Evolutionary conservation across 1,140 invertebrate genomes (phyloP).

Genomic region (Lutraria rhynchaena): DNA sequence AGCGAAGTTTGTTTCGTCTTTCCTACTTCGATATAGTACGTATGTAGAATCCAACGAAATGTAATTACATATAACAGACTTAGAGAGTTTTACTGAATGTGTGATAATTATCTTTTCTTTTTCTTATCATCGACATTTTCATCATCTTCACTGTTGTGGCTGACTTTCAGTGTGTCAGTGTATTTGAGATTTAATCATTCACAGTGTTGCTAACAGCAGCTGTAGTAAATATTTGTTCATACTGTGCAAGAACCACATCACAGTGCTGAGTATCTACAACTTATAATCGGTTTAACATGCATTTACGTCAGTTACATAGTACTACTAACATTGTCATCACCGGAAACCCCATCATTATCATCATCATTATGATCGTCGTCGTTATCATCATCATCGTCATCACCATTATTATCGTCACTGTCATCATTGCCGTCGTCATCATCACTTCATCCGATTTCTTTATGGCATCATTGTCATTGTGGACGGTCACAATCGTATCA

Average conservation of each 20-base stretch:
- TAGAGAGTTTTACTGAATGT: too few relatives aligned
- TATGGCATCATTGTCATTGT: background rate
- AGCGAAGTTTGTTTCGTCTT: background rate
- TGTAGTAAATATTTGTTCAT: too few relatives aligned
- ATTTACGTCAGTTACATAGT: too few relatives aligned
- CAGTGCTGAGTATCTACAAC: background rate
- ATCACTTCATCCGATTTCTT: background rate
- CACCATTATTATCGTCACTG: constrained; percentile 3
- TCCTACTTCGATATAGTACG: too few relatives aligned
- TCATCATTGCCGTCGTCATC: background rate
- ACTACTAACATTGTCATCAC: background rate
- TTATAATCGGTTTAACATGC: background rate
- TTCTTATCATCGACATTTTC: background rate
- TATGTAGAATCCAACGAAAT: too few relatives aligned
- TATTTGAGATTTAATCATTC: background rate
- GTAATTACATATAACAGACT: too few relatives aligned
- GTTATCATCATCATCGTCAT: background rate
- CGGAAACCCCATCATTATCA: background rate
- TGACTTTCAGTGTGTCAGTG: background rate
- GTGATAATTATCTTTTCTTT: background rate
- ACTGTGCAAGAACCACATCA: background rate
- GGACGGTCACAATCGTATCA: background rate
- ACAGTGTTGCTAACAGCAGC: background rate
- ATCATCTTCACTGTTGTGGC: background rate
- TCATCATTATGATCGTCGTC: background rate